Evolutionary conservation across 2,797 vertebrate genomes (phyloP), one percentile per base, ranked within the genome.

Genomic region (Acanthiza pusilla): DNA sequence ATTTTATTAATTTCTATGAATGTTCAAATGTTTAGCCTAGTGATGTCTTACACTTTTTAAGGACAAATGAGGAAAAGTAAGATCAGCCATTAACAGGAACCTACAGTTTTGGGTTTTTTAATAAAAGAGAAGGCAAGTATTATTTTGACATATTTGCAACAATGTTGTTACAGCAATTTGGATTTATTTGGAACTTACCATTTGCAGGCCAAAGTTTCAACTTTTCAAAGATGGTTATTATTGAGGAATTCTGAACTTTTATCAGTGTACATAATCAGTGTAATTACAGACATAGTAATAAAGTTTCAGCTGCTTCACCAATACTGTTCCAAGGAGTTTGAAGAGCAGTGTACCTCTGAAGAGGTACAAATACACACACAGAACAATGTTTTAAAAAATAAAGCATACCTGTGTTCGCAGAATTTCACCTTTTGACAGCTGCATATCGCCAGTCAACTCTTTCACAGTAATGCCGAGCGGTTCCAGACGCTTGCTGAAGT

Each of bases 391-490:
- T 53, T 15, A 58, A 88, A 76, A 79, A 14, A 58, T 18, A 18
- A 70, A 47, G 93, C 96, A 77, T 98, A 99, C 98, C 98, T 99
- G 98, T 68, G 98, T 99, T 71, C 98, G 97, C 38, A 99, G 98
- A 96, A 99, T 99, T 98, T 99, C 99, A 96, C 98, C 99, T 98
- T 99, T 99, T 97, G 98, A 99, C 91, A 99, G 98, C 91, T 99
- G 99, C 99, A 99, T 99, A 98, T 99, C 99, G 91, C 99, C 99
- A 81, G 99, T 99, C 96, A 99, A 89, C 96, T 99, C 99, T 97
- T 99, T 99, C 95, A 99, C 99, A 62, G 97, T 26, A 81, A 99
- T 99, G 96, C 99, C 99, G 89, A 99, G 98, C 36, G 99, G 98
- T 93, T 99, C 99, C 96, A 99, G 97, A 79, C 99, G 98, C 97